Conservation (phyloP, 2,888 invertebrate species). For the Ischnura elegans region DNA sequence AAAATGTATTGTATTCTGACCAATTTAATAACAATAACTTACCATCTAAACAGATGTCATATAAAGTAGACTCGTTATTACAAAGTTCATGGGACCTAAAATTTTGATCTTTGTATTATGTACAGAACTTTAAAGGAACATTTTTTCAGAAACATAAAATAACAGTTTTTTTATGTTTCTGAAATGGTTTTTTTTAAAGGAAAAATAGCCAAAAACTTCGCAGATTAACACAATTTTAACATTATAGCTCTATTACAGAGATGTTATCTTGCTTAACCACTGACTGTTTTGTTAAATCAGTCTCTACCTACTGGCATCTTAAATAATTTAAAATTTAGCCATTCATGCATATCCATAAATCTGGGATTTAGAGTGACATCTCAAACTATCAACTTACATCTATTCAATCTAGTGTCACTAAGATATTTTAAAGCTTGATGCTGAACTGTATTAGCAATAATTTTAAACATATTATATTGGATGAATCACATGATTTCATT, state of each 20-base stretch:
- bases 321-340: not conserved
- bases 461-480: not conserved
- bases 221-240: no score
- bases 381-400: not conserved
- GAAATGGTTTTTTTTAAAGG: no score
- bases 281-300: not conserved
- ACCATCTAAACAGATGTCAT: no score
- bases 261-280: not conserved
- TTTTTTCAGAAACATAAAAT: no score
- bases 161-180: no score
- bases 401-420: not conserved
- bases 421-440: not conserved
- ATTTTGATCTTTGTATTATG: no score
- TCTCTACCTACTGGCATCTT: not conserved
- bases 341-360: not conserved
- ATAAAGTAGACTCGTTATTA: no score
- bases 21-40: no score
- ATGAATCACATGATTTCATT: not conserved
- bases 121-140: no score
- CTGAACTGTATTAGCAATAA: not conserved
- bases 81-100: no score
- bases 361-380: not conserved
- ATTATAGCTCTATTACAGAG: not conserved
- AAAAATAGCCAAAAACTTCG: no score
- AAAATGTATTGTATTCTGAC: no score